These are phyloP conservation scores for Andrena cerasifolii DNA, from an alignment of 1,140 invertebrate species.

Conservation along the genomic window DNA sequence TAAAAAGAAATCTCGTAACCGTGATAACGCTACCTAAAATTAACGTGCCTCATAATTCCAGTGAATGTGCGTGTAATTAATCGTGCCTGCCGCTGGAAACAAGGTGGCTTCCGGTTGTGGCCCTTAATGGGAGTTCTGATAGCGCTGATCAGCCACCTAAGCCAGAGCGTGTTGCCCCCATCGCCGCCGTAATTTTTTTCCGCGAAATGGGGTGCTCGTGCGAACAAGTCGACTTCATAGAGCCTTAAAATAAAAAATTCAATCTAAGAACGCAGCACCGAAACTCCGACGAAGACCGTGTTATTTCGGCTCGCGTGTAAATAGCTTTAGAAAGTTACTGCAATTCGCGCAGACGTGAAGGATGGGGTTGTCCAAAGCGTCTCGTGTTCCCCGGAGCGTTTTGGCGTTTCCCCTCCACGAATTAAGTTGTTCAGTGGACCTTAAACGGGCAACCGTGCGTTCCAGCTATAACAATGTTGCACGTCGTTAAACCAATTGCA, in stretches of 20 bases:
- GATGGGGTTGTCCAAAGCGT: background rate
- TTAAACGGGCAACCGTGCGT: constrained; percentile 41
- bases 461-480: constrained; percentile 56
- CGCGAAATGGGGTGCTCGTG: no score
- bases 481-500: constrained; percentile 58
- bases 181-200: background rate
- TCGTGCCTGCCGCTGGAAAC: background rate
- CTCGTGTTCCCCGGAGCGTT: background rate
- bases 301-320: constrained; percentile 5
- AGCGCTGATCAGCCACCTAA: background rate
- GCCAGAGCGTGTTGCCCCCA: background rate
- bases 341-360: background rate
- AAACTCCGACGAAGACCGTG: background rate
- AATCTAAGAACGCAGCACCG: background rate
- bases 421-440: constrained; percentile 32
- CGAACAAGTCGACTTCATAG: no score
- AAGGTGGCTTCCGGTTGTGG: background rate
- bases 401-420: constrained; percentile 11
- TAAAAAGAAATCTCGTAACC: no score
- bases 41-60: background rate
- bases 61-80: constrained; percentile 5
- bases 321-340: constrained; percentile 6
- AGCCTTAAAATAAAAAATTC: no score
- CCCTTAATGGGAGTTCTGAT: background rate
- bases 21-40: background rate